phyloP scores from a whole-genome alignment of 2,113 vertebrate genomes.

The Toxotes jaculatrix region DNA sequence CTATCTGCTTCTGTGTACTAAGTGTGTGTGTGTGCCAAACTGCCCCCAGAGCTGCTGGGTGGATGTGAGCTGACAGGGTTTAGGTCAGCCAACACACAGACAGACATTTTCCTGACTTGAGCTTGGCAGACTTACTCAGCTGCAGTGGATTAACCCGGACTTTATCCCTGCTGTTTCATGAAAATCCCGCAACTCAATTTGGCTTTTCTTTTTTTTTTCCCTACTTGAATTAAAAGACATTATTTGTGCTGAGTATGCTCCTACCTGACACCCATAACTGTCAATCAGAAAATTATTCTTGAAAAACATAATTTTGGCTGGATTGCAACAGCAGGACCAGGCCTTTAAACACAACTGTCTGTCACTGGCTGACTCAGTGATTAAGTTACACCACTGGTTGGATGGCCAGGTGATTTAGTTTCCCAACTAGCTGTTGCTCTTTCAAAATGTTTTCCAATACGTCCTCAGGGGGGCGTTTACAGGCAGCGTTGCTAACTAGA shows the following conservation, averaged over 20 bases:
- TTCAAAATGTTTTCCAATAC: too few relatives aligned
- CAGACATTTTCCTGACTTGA: slow-evolving; percentile 40
- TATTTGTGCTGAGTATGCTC: slow-evolving; percentile 22
- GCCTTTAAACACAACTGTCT: too few relatives aligned
- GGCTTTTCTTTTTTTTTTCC: not conserved
- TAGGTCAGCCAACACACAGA: slow-evolving; percentile 44
- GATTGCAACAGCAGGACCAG: too few relatives aligned
- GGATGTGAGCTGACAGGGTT: slow-evolving; percentile 37
- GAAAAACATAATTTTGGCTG: not conserved
- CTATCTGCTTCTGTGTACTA: slow-evolving; percentile 17
- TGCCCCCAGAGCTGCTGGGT: slow-evolving; percentile 13
- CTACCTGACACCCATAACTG: not conserved
- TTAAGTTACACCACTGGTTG: too few relatives aligned
- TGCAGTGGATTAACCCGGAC: slow-evolving; percentile 48
- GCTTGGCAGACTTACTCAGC: slow-evolving; percentile 45
- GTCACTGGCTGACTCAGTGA: too few relatives aligned
- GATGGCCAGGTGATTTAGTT: too few relatives aligned
- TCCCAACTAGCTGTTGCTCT: too few relatives aligned
- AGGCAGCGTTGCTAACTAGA: too few relatives aligned
- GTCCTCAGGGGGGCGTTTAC: too few relatives aligned
- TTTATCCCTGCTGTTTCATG: slow-evolving; percentile 33
- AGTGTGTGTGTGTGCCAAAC: slow-evolving; percentile 18
- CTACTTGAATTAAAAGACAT: not conserved
- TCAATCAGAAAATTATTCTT: not conserved
- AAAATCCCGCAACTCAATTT: slow-evolving; percentile 25